These are phyloP conservation scores for Pocillopora damicornis DNA, from an alignment of 64 coral and sea anemone species.

Conservation along the genomic window DNA sequence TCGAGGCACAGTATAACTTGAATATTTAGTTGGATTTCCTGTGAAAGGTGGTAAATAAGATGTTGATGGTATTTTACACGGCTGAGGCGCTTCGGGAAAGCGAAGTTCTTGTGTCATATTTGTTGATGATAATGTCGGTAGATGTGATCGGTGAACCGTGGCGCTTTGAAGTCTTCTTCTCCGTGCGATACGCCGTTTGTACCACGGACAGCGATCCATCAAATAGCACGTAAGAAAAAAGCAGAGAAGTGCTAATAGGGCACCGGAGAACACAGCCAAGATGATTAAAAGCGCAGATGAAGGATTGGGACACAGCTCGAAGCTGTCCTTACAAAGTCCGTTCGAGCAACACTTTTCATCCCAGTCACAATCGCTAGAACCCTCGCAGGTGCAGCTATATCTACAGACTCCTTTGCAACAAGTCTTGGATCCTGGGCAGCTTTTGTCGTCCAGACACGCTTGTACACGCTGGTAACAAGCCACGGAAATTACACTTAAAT, in stretches of 20 bases:
- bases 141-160: conserved; percentile 22
- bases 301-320: conserved; percentile 5
- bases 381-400: conserved; percentile 15
- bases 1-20: conserved; percentile 33
- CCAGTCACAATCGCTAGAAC: conserved; percentile 37
- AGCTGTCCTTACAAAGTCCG: not conserved
- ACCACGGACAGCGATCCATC: conserved; percentile 23
- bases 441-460: conserved; percentile 1
- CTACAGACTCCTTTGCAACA: conserved; percentile 36
- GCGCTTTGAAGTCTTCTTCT: conserved; percentile 8
- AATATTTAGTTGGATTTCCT: conserved; percentile 32
- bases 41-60: conserved; percentile 9
- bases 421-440: not conserved
- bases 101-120: conserved; percentile 30
- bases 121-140: conserved; percentile 13
- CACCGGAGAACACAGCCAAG: not conserved
- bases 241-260: conserved; percentile 16
- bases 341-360: conserved; percentile 35
- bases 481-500: not conserved
- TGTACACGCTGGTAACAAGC: not conserved
- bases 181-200: conserved; percentile 22
- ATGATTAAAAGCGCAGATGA: not conserved
- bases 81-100: conserved; percentile 5
- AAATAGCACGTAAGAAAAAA: not conserved
- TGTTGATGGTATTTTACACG: not conserved